Conservation (phyloP, 1,140 invertebrate genomes). For the Cydia pomonella region DNA sequence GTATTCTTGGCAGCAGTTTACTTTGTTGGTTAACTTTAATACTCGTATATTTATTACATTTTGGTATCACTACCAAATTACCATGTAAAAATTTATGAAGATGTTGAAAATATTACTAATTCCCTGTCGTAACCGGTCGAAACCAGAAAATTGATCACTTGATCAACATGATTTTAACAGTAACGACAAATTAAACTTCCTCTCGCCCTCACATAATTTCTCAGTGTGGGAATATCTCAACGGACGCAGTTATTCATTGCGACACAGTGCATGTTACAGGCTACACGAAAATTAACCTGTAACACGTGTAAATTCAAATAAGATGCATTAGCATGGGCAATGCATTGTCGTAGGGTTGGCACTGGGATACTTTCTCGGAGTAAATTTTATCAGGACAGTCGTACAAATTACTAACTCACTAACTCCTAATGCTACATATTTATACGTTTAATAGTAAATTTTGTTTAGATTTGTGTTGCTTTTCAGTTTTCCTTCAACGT, state of each 20-base stretch:
- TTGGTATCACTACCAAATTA: too few relatives aligned
- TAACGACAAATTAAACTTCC: neutral
- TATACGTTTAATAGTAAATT: too few relatives aligned
- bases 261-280: conserved; percentile 8
- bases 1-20: too few relatives aligned
- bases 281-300: conserved; percentile 25
- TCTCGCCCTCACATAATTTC: conserved; percentile 1
- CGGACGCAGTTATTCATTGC: neutral
- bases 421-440: too few relatives aligned
- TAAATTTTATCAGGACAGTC: too few relatives aligned
- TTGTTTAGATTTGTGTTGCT: too few relatives aligned
- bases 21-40: too few relatives aligned
- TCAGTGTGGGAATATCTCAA: conserved; percentile 10
- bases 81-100: too few relatives aligned
- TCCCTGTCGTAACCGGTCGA: neutral
- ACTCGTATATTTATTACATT: too few relatives aligned
- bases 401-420: too few relatives aligned
- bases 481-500: too few relatives aligned
- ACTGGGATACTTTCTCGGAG: neutral
- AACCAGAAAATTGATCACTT: neutral
- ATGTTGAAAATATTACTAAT: too few relatives aligned
- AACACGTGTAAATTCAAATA: conserved; percentile 26
- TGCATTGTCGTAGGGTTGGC: conserved; percentile 15
- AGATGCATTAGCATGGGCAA: neutral
- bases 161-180: neutral